Base-by-base conservation (phyloP, 2,888 invertebrate species). In the Drepanosiphum platanoidis region DNA sequence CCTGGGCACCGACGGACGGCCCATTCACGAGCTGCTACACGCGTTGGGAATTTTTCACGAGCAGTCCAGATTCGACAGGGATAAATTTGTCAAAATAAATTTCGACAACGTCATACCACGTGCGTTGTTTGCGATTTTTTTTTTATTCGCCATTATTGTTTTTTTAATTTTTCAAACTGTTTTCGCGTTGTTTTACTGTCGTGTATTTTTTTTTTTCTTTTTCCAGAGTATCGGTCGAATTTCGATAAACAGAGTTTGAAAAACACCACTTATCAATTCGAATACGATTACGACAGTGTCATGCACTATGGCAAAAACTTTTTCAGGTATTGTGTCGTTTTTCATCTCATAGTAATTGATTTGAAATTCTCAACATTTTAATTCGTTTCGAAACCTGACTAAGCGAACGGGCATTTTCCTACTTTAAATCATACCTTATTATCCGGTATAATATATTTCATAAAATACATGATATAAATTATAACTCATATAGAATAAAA, bases 21-120 rank as follows among this genome's bases (percentile, higher is more conserved):
- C 95, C n/a, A 92, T 95, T 87, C 95, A 95, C 89, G 95, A 95
- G 89, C 89, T 95, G 58, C 93, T 95, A 92, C 95, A 95, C 88
- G 93, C 94, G 0, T 90, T 95, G n/a, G 95, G 95, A 13, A 93
- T 95, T 86, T 95, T 94, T 89, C 95, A 95, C 89, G 95, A 95
- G 88, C 95, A 95, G 88, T 94, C 93, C 0, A 90, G 95, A 86
- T 92, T 93, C 71, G 95, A 95, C 89, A 90, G 95, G 86, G 94
- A 94, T 88, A 90, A 91, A 86, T 93, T 91, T 88, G 93, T 95
- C 1, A 93, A 92, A 88, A 92, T 95, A 68, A 92, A 93, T 87
- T 91, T 91, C 88, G 93, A 93, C 11, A 95, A 95, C 89, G 92
- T 94, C 74, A 90, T 93, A 86, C 91, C 92, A 88, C 91, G 93